Base-by-base conservation (phyloP, 1,140 invertebrate genomes). In the Drosophila tristis region DNA sequence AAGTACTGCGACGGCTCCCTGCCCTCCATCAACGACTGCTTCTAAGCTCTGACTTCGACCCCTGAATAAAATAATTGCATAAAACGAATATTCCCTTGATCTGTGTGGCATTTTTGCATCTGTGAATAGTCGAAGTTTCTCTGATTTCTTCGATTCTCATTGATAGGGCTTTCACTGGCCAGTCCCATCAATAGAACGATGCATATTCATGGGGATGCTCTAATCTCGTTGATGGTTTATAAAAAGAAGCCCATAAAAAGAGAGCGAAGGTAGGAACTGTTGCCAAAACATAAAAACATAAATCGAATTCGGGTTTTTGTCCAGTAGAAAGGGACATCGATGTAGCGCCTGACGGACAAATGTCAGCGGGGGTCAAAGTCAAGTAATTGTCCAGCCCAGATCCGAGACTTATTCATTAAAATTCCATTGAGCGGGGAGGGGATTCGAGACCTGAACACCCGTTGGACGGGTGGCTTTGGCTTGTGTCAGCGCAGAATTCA, bases 11-110 rank as follows among this genome's bases (percentile, higher is more conserved):
- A 31, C 44, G 80, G 80, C 8, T 29, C 23, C 23, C 53, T 90
- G 62, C 80, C 87, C 6, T 82, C 73, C 68, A 89, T 90, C 53
- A 31, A 81, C 23, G 44, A 55, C 43, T 84, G 71, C 44, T 87
- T 85, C 58, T 80, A 81, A 80, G 20, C 55, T 31, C 25, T 43
- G 2, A 42, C 23, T 6, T 8, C 16, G 25, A 66, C 42, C 15
- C 39, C 9, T 0, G 13, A 67, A 57, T 43, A 70, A 49, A 48
- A 2, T 11, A 8, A 13, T 13, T 29, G 63, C 50, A 29, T 43
- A 49, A 57, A 56, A 35, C 2, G 4, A 11, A 0, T 29, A 6
- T 0, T 0, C 31, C n/a, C 9, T 1, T n/a, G 2, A 5, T 0
- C n/a, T 11, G 20, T 61, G 35, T 39, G 4, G 1, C 11, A 39